Percentiles rank a stretch among this genome's conserved stretches.
phyloP scores from a whole-genome alignment of 64 coral and sea anemone species.

The Stichodactyla mertensii region DNA sequence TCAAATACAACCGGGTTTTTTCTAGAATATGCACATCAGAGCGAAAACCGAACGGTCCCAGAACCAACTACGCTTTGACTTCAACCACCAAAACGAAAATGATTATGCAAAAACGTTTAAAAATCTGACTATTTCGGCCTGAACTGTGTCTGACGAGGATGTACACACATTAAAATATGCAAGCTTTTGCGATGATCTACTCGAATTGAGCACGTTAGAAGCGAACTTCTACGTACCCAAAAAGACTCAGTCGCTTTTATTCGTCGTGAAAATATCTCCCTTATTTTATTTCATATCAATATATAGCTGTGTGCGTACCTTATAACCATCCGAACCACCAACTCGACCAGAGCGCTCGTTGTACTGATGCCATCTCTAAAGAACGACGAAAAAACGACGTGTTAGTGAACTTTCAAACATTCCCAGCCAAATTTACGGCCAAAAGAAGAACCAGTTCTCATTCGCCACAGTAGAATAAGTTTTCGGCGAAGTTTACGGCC shows the following conservation, averaged over 20 bases:
- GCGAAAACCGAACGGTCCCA: not conserved
- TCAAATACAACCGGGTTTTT: not conserved
- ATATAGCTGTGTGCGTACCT: conserved; percentile 7
- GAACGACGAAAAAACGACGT: conserved; percentile 12
- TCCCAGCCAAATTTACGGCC: not conserved
- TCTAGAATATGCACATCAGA: not conserved
- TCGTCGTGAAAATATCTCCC: not conserved
- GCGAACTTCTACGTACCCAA: not conserved
- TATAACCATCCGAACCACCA: not conserved
- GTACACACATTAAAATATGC: conserved; percentile 12
- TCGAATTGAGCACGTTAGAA: not conserved
- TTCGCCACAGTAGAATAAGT: not conserved
- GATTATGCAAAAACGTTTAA: conserved; percentile 21
- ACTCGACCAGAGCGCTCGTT: conserved; percentile 16
- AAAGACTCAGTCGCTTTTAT: not conserved
- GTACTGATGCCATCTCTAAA: conserved; percentile 22
- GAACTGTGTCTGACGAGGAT: conserved; percentile 6
- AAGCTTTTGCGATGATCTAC: not conserved
- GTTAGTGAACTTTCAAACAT: not conserved
- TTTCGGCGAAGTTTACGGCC: not conserved
- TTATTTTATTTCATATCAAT: not conserved
- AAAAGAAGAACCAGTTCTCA: not conserved
- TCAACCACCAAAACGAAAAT: conserved; percentile 18
- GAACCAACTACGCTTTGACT: not conserved
- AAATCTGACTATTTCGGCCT: conserved; percentile 21